Conservation (phyloP, 2,797 vertebrate genomes). For the Remorina albescens region DNA sequence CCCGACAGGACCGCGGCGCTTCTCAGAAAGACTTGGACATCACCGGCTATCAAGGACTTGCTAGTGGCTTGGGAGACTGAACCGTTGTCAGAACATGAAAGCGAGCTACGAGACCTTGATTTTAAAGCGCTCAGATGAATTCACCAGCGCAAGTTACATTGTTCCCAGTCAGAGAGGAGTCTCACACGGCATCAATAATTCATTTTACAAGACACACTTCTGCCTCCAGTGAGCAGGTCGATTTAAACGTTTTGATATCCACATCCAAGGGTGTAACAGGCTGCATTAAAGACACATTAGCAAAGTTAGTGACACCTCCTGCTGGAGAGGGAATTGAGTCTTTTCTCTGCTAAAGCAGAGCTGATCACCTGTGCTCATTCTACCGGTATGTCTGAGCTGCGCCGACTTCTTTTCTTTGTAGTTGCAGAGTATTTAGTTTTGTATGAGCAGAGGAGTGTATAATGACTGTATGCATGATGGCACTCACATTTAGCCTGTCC, state of each 20-base stretch:
- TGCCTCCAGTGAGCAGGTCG: conserved; percentile 72
- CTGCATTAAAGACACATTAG: conserved; percentile 69
- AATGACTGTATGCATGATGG: conserved; percentile 49
- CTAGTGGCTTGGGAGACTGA: conserved; percentile 66
- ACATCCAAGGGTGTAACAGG: conserved; percentile 49
- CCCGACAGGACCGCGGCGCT: conserved; percentile 75
- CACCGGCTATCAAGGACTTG: conserved; percentile 66
- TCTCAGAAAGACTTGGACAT: conserved; percentile 78
- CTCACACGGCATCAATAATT: conserved; percentile 77
- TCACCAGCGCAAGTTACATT: conserved; percentile 68
- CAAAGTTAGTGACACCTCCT: conserved; percentile 57
- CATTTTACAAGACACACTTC: conserved; percentile 72
- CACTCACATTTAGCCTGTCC: conserved; percentile 36
- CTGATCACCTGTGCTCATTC: conserved; percentile 39
- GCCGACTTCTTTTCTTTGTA: conserved; percentile 14
- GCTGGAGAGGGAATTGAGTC: conserved; percentile 37
- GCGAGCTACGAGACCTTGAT: conserved; percentile 70
- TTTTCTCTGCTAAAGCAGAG: conserved; percentile 28
- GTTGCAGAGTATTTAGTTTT: conserved; percentile 35
- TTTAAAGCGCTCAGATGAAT: conserved; percentile 73
- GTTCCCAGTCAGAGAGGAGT: conserved; percentile 73
- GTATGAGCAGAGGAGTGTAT: conserved; percentile 49
- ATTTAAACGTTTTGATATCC: conserved; percentile 73
- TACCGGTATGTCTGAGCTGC: conserved; percentile 23
- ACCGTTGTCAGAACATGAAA: conserved; percentile 78